phyloP scores from a whole-genome alignment of 2,888 invertebrate genomes.

The Miltochrista miniata region DNA sequence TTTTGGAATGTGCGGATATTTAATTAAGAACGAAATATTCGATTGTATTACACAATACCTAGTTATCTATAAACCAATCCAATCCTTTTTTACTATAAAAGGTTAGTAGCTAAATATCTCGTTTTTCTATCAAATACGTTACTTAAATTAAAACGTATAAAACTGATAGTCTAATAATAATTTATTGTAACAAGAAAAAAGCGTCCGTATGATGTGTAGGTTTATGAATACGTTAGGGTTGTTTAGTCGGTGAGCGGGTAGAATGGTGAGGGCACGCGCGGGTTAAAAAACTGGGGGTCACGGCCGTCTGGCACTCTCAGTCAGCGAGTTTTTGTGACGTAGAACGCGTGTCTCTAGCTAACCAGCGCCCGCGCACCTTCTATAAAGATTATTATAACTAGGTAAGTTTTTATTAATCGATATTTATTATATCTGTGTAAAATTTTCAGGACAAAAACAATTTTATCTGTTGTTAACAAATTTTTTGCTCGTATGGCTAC shows the following conservation, averaged over 20 bases:
- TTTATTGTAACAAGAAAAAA: slow-evolving; percentile 3
- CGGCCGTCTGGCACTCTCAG: slow-evolving; percentile 50
- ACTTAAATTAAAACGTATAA: too few species aligned
- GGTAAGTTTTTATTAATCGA: slow-evolving; percentile 38
- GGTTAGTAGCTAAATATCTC: background rate
- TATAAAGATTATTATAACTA: slow-evolving; percentile 6
- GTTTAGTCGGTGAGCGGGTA: slow-evolving; percentile 42
- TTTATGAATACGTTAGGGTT: slow-evolving; percentile 79
- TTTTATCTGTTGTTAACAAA: too few species aligned
- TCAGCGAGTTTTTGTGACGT: slow-evolving; percentile 60
- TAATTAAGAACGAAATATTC: slow-evolving; percentile 7
- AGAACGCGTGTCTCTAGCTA: slow-evolving; percentile 51
- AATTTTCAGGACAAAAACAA: background rate
- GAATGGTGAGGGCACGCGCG: slow-evolving; percentile 64
- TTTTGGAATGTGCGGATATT: slow-evolving; percentile 17
- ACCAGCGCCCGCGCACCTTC: slow-evolving; percentile 55
- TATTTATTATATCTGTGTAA: background rate
- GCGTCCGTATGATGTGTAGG: slow-evolving; percentile 50
- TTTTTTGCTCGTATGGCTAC: too few species aligned
- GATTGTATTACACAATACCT: background rate
- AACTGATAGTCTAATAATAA: slow-evolving; percentile 12
- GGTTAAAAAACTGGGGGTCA: slow-evolving; percentile 70
- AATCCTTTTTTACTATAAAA: background rate
- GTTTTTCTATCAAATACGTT: background rate
- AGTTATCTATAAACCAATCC: background rate